Percentiles rank a stretch among this genome's conserved stretches.
Conservation (phyloP, 1,140 invertebrate species). For the Drosophila auraria region DNA sequence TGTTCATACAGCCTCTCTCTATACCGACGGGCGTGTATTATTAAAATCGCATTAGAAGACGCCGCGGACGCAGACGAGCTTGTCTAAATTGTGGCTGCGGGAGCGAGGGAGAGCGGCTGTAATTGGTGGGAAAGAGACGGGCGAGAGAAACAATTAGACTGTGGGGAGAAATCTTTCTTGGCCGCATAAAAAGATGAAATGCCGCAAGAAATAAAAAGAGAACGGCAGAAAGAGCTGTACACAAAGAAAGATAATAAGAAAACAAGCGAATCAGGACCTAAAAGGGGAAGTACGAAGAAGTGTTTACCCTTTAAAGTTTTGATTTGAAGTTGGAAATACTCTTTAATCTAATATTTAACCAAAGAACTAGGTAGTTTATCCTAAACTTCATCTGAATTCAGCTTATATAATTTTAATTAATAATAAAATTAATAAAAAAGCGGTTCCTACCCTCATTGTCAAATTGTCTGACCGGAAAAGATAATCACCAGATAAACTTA, state of each 20-base stretch:
- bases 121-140: constrained; percentile 16
- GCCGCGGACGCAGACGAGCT: constrained; percentile 59
- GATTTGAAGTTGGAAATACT: not conserved
- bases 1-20: constrained; percentile 13
- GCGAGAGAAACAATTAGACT: constrained; percentile 70
- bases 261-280: constrained; percentile 16
- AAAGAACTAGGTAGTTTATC: too few relatives aligned
- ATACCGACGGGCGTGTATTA: constrained; percentile 80
- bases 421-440: too few relatives aligned
- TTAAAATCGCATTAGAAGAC: constrained; percentile 84
- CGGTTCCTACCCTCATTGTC: too few relatives aligned
- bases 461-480: too few relatives aligned
- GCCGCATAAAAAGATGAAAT: constrained; percentile 47
- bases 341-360: not conserved
- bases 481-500: too few relatives aligned
- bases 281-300: not conserved
- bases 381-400: too few relatives aligned
- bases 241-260: constrained; percentile 27
- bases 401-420: too few relatives aligned
- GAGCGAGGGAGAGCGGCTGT: constrained; percentile 4
- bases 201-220: constrained; percentile 47
- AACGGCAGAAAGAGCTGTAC: constrained; percentile 18
- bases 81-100: constrained; percentile 72
- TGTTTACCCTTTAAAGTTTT: too few relatives aligned
- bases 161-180: constrained; percentile 65